A percentile compares a stretch with the other conserved stretches of the same genome.
Conservation (phyloP, 2,113 vertebrate genomes). For the pig (Sus scrofa) region T2T-Sscrofa CM000819.6:36886501-36887000, state of each 20-base stretch:
- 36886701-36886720: not conserved
- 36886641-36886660: not conserved
- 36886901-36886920: slow-evolving; percentile 43
- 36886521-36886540: not conserved
- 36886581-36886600: not conserved
- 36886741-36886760: not conserved
- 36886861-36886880: slow-evolving; percentile 27
- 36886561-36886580: slow-evolving; percentile 7
- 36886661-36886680: not conserved
- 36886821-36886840: not conserved
- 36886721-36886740: not conserved
- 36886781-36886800: not conserved
- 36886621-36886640: not conserved
- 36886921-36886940: not conserved
- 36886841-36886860: not conserved
- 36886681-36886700: not conserved
- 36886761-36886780: not conserved
- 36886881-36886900: not conserved
- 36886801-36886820: not conserved
- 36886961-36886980: not conserved
- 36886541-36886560: not conserved
- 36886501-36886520: not conserved
- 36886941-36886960: not conserved
- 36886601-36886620: not conserved
- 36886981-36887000: not conserved